Percentiles rank a stretch among this genome's conserved stretches.
These are phyloP conservation scores for Dione juno DNA, from an alignment of 2,888 invertebrate species.

Conservation along the genomic window DNA sequence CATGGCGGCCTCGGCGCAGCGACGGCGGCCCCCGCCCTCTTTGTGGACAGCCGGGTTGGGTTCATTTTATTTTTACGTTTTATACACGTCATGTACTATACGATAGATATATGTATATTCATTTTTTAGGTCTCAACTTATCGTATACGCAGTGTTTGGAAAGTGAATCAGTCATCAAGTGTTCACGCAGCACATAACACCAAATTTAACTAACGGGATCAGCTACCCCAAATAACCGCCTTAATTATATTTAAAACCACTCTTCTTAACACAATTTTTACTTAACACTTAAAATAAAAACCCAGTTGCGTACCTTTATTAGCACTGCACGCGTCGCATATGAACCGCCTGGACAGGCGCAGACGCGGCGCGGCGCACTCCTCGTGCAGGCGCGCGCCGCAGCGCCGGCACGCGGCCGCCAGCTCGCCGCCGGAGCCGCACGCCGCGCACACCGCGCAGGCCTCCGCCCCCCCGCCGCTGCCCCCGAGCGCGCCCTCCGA, in stretches of 20 bases:
- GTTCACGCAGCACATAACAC: no score
- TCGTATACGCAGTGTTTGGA: no score
- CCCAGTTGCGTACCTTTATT: slow-evolving; percentile 27
- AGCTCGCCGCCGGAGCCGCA: slow-evolving; percentile 88
- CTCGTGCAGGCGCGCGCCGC: slow-evolving; percentile 86
- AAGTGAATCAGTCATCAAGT: no score
- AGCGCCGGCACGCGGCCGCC: slow-evolving; percentile 83
- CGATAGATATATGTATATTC: no score
- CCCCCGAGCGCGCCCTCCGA: neutral
- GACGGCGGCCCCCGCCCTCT: slow-evolving; percentile 76
- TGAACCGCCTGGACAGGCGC: slow-evolving; percentile 36
- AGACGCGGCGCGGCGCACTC: slow-evolving; percentile 81
- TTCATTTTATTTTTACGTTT: neutral
- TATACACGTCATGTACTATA: no score
- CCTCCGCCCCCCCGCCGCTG: slow-evolving; percentile 4
- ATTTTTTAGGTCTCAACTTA: no score
- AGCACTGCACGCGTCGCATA: slow-evolving; percentile 35
- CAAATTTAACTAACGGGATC: no score
- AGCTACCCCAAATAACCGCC: no score
- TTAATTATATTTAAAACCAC: no score
- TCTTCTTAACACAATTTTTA: no score
- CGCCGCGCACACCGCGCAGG: slow-evolving; percentile 73
- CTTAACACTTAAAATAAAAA: neutral
- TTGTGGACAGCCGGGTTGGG: slow-evolving; percentile 58
- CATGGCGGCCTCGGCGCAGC: slow-evolving; percentile 86